Base-by-base conservation (phyloP, 2,888 invertebrate genomes). In the Kuschelorhynchus macadamiae region DNA sequence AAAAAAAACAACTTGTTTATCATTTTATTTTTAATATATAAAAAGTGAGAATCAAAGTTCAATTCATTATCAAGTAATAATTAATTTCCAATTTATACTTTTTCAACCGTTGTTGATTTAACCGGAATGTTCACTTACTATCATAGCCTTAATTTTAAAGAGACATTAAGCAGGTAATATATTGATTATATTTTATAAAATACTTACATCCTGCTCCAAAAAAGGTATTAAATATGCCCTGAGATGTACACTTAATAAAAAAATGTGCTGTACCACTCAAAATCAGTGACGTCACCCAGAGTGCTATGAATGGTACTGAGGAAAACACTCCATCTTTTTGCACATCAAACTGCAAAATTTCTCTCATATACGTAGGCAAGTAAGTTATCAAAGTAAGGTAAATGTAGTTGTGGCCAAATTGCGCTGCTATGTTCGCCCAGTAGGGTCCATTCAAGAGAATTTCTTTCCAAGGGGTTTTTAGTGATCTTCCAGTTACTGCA, bases 331-430 rank as follows among this genome's bases (percentile, higher is more conserved):
- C 69, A 42, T 72, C 67, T 1, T 36, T 2, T 0, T 16, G 3
- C 8, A 72, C 64, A 12, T 71, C 59, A 41, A 72, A 62, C 12
- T 63, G 62, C 36, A 72, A 56, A 8, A 74, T 62, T 2, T 72
- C 73, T 36, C 68, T 70, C 70, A 73, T 53, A 80, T 89, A 90
- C 70, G 88, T 89, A 0, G 90, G 90, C 5, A 90, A 81, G 75
- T 89, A 89, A 0, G 88, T 89, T 32, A 89, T 86, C 85, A 90
- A 86, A 1, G 88, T 89, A 78, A 88, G 89, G 75, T 89, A 88
- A 2, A 89, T 89, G 86, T 88, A 89, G 74, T 89, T 88, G 78
- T 89, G 89, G 5, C 88, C 87, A 71, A 88, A 84, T 85, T 91
- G 91, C 70, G 91, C 92, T 47, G 87, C 87, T 11, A 91, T 87